These are phyloP conservation scores for Embiotoca jacksoni DNA, from an alignment of 2,113 vertebrate species.

Conservation along the genomic window DNA sequence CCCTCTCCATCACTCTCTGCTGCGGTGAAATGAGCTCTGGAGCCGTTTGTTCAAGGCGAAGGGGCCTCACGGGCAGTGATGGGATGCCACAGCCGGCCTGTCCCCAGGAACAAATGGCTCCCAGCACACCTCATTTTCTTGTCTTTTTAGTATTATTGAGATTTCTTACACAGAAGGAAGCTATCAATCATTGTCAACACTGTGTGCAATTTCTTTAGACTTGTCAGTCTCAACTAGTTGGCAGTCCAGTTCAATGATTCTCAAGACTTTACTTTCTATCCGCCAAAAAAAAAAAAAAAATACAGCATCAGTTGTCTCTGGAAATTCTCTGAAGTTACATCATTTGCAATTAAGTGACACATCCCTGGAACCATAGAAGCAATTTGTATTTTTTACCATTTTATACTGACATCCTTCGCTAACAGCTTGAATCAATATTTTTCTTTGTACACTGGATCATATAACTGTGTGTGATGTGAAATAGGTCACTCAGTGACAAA, in stretches of 20 bases:
- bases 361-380: no score
- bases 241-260: not conserved
- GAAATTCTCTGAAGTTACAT: no score
- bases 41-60: conserved; percentile 60
- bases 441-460: not conserved
- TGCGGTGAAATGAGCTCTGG: conserved; percentile 69
- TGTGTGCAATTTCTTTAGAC: conserved; percentile 39
- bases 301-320: not conserved
- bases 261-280: conserved; percentile 8
- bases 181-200: conserved; percentile 63
- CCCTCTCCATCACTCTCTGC: conserved; percentile 70
- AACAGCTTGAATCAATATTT: not conserved
- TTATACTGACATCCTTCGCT: no score
- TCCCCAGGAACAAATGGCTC: conserved; percentile 74
- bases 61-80: conserved; percentile 60
- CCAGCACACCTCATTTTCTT: conserved; percentile 73
- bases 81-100: conserved; percentile 55
- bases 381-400: no score
- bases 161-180: conserved; percentile 69
- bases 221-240: conserved; percentile 19
- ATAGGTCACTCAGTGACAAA: not conserved
- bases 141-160: conserved; percentile 74
- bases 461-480: no score
- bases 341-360: no score
- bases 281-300: no score